A percentile compares a stretch with the other conserved stretches of the same genome.
phyloP scores from a whole-genome alignment of 1,140 invertebrate genomes.

The Globodera rostochiensis region DNA sequence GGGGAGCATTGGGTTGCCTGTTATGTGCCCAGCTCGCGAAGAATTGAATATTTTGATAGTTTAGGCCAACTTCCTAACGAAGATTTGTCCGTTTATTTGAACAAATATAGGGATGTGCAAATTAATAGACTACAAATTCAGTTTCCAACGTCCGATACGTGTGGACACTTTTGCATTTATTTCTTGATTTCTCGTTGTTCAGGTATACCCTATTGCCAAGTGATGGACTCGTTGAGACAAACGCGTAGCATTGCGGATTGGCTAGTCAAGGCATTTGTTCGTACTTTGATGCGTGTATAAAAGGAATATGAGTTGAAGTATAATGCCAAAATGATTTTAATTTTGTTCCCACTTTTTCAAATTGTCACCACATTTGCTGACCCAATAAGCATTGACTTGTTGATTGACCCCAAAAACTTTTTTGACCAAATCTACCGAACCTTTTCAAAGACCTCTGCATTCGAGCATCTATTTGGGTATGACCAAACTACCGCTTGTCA shows the following conservation, averaged over 20 bases:
- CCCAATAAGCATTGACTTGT: background rate
- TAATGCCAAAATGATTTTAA: no score
- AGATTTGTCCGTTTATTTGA: background rate
- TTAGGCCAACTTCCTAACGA: background rate
- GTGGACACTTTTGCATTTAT: slow-evolving; percentile 8
- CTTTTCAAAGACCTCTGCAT: background rate
- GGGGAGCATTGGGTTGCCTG: no score
- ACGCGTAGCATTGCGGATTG: no score
- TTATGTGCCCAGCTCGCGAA: no score
- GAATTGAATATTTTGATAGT: no score
- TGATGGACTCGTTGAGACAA: background rate
- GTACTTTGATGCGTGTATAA: no score
- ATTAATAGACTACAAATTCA: background rate
- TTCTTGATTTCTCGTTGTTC: slow-evolving; percentile 2
- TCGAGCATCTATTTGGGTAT: background rate
- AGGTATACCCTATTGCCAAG: background rate
- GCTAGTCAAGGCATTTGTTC: no score
- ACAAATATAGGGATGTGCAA: background rate
- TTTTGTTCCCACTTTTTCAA: no score
- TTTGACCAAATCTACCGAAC: background rate
- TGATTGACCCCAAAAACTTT: background rate
- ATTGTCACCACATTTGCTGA: no score
- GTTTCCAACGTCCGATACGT: background rate
- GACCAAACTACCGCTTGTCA: background rate
- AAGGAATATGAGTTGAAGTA: no score